These are phyloP conservation scores for Schrankia costaestrigalis DNA, from an alignment of 2,888 invertebrate genomes.

Conservation along the genomic window DNA sequence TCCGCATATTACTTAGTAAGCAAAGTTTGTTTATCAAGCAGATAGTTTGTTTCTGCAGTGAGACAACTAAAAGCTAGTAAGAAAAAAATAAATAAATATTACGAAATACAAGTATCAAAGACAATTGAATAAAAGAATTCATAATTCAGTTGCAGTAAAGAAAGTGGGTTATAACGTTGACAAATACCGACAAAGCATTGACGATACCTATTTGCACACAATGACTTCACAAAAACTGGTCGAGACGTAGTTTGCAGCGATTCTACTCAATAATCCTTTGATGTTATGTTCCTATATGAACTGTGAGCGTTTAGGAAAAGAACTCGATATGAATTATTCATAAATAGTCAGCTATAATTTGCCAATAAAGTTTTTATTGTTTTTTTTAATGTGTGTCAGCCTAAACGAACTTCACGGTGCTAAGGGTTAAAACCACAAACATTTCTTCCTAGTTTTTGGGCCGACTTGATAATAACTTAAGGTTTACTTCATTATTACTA, in stretches of 20 bases:
- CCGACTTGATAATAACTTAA: too few relatives aligned
- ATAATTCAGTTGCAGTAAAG: constrained; percentile 10
- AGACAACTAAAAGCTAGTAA: too few relatives aligned
- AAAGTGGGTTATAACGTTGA: constrained; percentile 24
- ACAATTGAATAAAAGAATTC: constrained; percentile 10
- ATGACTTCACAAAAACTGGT: constrained; percentile 33
- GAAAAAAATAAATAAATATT: neutral
- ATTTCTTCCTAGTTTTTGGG: too few relatives aligned
- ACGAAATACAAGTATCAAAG: neutral
- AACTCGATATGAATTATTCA: constrained; percentile 5
- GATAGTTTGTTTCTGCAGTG: too few relatives aligned
- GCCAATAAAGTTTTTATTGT: too few relatives aligned
- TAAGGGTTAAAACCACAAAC: too few relatives aligned
- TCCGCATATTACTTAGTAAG: too few relatives aligned
- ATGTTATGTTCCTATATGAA: constrained; percentile 11
- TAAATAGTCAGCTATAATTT: neutral
- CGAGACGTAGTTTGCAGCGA: constrained; percentile 14
- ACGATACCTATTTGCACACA: constrained; percentile 32
- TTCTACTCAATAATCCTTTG: constrained; percentile 17
- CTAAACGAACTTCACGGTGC: too few relatives aligned
- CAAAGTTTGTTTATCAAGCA: too few relatives aligned
- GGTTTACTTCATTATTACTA: too few relatives aligned
- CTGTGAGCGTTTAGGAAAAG: constrained; percentile 1
- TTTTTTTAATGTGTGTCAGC: too few relatives aligned
- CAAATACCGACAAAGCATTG: constrained; percentile 15